Conservation (phyloP, 2,888 invertebrate genomes). For the Azorinus chamasolen region DNA sequence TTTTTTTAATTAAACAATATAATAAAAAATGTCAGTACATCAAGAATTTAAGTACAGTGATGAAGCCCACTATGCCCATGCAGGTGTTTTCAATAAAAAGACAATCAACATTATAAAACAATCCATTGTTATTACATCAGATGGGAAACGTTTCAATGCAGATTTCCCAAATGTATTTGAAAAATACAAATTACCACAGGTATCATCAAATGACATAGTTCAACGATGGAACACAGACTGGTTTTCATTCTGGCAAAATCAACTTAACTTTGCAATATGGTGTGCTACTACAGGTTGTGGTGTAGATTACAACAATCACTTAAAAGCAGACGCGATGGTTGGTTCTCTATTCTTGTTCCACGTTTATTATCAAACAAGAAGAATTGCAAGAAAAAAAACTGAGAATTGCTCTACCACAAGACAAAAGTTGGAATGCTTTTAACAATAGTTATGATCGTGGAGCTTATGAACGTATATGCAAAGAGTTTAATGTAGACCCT, state of each 20-base stretch:
- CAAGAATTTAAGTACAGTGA: conserved; percentile 17
- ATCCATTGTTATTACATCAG: conserved; percentile 26
- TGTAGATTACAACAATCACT: conserved; percentile 14
- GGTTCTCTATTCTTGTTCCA: conserved; percentile 26
- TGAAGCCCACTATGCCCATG: conserved; percentile 10
- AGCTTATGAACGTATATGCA: conserved; percentile 33
- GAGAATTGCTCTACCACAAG: conserved; percentile 17
- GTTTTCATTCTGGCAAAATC: conserved; percentile 45
- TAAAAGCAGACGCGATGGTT: conserved; percentile 16
- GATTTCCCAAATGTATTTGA: conserved; percentile 32
- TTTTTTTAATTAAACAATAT: conserved; percentile 15
- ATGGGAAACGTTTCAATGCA: conserved; percentile 24
- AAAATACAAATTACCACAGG: conserved; percentile 26
- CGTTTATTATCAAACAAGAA: conserved; percentile 28
- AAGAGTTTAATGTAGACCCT: conserved; percentile 24
- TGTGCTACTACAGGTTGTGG: conserved; percentile 42
- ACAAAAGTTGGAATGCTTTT: conserved; percentile 29
- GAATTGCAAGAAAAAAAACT: conserved; percentile 9
- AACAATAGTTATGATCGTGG: conserved; percentile 23
- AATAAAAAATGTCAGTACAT: conserved; percentile 27
- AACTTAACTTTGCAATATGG: conserved; percentile 42
- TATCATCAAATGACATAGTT: conserved; percentile 21
- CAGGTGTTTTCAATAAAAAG: conserved; percentile 7
- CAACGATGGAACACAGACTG: conserved; percentile 19
- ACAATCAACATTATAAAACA: conserved; percentile 31